Percentiles rank a stretch among this genome's conserved stretches.
Conservation (phyloP, 2,888 invertebrate species). For the Adelphocoris suturalis region DNA sequence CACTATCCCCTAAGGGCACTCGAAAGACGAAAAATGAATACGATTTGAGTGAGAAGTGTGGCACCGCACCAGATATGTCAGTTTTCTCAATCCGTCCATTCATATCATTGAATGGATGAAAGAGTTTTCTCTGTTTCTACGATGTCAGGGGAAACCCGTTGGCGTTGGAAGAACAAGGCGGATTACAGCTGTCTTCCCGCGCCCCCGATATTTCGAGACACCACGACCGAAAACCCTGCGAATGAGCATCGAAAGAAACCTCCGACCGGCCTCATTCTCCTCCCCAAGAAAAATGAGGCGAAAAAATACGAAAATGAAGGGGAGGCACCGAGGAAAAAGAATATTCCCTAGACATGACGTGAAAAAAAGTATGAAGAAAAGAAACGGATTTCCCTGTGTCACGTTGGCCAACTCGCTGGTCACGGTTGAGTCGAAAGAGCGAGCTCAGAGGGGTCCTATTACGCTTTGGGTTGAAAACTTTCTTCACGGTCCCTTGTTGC, state of each 20-base stretch:
- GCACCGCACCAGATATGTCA: too few relatives aligned
- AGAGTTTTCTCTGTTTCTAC: too few relatives aligned
- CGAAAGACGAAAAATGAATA: too few relatives aligned
- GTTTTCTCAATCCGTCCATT: too few relatives aligned
- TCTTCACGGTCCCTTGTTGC: conserved; percentile 31
- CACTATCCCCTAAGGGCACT: too few relatives aligned
- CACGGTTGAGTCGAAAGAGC: neutral
- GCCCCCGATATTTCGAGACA: neutral
- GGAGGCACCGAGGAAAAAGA: neutral
- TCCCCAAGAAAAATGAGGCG: neutral
- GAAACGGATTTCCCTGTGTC: conserved; percentile 35
- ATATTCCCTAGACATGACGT: neutral
- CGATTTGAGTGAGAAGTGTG: too few relatives aligned
- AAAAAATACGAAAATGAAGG: neutral
- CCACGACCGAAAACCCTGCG: neutral
- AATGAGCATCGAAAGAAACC: neutral
- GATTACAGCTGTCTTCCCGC: neutral
- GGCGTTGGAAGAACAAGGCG: neutral
- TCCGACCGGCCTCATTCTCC: neutral
- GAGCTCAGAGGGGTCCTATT: neutral
- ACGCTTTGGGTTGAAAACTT: conserved; percentile 20
- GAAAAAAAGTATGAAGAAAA: conserved; percentile 17
- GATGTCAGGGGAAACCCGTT: neutral
- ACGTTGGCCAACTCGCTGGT: conserved; percentile 29
- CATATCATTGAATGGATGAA: too few relatives aligned